phyloP scores from a whole-genome alignment of 2,888 invertebrate species.

The Neocrepidodera transversa region DNA sequence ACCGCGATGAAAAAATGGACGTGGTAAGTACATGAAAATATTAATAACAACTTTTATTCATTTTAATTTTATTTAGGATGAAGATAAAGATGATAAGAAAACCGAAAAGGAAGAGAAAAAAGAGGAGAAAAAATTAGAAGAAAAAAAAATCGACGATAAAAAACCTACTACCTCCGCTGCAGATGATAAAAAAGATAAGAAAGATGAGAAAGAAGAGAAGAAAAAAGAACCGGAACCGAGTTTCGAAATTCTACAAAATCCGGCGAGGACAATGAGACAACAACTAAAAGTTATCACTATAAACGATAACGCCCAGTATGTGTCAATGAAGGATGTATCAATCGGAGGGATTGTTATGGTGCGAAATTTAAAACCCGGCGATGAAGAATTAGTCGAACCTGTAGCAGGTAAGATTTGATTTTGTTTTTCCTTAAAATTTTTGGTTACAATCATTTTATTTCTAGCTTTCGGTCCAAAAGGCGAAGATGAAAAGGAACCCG shows the following conservation, averaged over 20 bases:
- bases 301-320: conserved; percentile 81
- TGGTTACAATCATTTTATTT: neutral
- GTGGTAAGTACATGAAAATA: conserved; percentile 64
- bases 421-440: neutral
- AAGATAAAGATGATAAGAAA: conserved; percentile 49
- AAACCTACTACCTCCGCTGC: conserved; percentile 49
- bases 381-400: conserved; percentile 89
- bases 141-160: conserved; percentile 60
- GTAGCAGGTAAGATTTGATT: conserved; percentile 69
- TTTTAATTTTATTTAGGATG: conserved; percentile 11
- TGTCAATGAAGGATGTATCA: conserved; percentile 87
- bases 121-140: conserved; percentile 49
- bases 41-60: neutral
- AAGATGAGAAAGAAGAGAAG: conserved; percentile 64
- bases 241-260: conserved; percentile 92
- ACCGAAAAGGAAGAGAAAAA: conserved; percentile 50
- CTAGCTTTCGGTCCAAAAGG: conserved; percentile 84
- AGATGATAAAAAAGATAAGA: conserved; percentile 64
- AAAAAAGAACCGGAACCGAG: conserved; percentile 90
- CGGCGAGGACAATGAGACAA: conserved; percentile 92
- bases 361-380: conserved; percentile 79
- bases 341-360: conserved; percentile 98
- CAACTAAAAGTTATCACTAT: conserved; percentile 82
- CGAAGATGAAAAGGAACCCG: conserved; percentile 96
- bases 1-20: conserved; percentile 81